These are phyloP conservation scores for Oncorhynchus tshawytscha DNA, from an alignment of 2,113 vertebrate genomes.

Conservation along the genomic window DNA sequence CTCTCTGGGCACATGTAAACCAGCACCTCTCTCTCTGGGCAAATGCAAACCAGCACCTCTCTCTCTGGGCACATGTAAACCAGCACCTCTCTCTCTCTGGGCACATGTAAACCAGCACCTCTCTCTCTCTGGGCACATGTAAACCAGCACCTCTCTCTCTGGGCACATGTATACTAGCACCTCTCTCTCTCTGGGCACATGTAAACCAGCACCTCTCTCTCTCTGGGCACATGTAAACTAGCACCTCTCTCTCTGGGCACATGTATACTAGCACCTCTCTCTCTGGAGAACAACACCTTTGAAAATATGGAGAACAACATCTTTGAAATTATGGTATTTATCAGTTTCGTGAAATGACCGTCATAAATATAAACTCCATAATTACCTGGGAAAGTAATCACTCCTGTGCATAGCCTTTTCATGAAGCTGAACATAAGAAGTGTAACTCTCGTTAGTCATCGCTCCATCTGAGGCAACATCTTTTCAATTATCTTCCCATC, in stretches of 20 bases:
- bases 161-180: no score
- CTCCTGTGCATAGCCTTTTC: background rate
- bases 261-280: background rate
- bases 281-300: background rate
- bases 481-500: constrained; percentile 19
- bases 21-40: no score
- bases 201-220: no score
- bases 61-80: background rate
- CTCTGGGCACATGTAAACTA: background rate
- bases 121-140: no score
- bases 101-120: no score
- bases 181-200: no score
- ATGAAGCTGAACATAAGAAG: background rate
- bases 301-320: background rate
- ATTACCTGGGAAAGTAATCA: background rate
- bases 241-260: background rate
- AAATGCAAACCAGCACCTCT: background rate
- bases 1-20: no score
- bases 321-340: background rate
- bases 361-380: background rate
- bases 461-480: constrained; percentile 7
- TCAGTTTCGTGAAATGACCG: background rate
- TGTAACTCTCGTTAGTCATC: constrained; percentile 6
- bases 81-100: no score
- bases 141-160: no score